Evolutionary conservation across 2,113 vertebrate genomes (phyloP).

Genomic region (Dolichallabes microphthalmus): DNA sequence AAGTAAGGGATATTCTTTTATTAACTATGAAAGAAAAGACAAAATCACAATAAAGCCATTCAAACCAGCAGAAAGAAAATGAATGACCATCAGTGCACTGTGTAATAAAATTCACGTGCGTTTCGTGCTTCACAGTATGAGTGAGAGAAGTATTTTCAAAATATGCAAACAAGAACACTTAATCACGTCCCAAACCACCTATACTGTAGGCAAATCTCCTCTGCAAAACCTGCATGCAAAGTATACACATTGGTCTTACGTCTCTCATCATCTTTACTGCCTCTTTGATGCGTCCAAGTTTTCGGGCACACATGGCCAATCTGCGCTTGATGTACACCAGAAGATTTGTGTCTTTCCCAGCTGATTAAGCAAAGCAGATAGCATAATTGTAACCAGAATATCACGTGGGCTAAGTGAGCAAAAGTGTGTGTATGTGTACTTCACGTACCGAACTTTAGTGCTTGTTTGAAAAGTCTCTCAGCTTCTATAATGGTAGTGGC

Average conservation of each 20-base stretch:
- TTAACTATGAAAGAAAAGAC: constrained; percentile 77
- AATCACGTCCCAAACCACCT: neutral
- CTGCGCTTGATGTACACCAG: constrained; percentile 95
- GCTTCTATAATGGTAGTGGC: constrained; percentile 96
- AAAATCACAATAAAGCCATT: neutral
- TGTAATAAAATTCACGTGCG: neutral
- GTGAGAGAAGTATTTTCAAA: neutral
- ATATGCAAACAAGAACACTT: neutral
- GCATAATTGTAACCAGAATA: neutral
- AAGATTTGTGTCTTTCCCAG: constrained; percentile 96
- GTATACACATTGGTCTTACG: constrained; percentile 75
- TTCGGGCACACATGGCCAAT: constrained; percentile 96
- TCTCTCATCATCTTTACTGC: constrained; percentile 99
- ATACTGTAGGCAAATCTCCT: neutral
- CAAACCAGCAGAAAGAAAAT: neutral
- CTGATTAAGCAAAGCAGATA: constrained; percentile 52
- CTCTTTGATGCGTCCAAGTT: constrained; percentile 93
- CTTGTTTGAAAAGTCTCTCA: constrained; percentile 94
- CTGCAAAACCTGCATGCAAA: neutral
- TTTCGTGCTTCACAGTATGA: neutral
- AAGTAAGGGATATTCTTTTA: constrained; percentile 97
- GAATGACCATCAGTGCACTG: neutral
- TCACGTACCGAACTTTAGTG: constrained; percentile 82
- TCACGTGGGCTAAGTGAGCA: neutral
- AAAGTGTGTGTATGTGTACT: neutral